Percentiles rank a stretch among this genome's conserved stretches.
Evolutionary conservation across 2,797 vertebrate genomes (phyloP).

Genomic region (Lacerta bilineata): DNA sequence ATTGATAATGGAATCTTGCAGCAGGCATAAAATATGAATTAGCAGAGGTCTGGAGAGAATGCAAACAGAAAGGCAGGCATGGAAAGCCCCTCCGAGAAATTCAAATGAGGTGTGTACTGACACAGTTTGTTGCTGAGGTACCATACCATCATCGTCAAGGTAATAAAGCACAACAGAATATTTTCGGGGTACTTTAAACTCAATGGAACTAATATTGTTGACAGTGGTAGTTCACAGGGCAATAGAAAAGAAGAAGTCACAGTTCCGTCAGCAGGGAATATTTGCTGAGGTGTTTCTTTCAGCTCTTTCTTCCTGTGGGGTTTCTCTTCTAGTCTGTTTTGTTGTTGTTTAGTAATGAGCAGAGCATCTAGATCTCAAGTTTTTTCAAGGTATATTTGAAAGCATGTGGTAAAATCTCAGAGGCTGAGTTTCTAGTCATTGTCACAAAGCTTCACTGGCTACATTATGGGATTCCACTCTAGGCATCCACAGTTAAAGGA

Average conservation of each 20-base stretch:
- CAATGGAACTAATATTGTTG: conserved; percentile 34
- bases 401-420: too few species aligned
- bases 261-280: conserved; percentile 6
- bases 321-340: neutral
- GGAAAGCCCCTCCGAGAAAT: neutral
- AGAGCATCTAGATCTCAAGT: too few species aligned
- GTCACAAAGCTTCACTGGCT: too few species aligned
- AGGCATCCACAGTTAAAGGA: too few species aligned
- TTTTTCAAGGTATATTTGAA: too few species aligned
- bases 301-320: conserved; percentile 38
- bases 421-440: too few species aligned
- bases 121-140: conserved; percentile 2
- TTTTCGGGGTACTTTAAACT: conserved; percentile 38
- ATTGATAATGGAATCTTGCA: conserved; percentile 33
- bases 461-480: too few species aligned
- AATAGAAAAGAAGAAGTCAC: neutral
- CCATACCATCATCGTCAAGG: neutral
- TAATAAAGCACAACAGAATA: neutral
- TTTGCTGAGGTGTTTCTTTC: neutral
- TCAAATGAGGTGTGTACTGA: conserved; percentile 8
- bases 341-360: neutral
- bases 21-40: neutral
- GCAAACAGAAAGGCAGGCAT: neutral
- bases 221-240: neutral
- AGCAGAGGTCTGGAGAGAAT: neutral